Evolutionary conservation across 2,113 vertebrate species (phyloP).

Genomic region (Leptobrachium ailaonicum): DNA sequence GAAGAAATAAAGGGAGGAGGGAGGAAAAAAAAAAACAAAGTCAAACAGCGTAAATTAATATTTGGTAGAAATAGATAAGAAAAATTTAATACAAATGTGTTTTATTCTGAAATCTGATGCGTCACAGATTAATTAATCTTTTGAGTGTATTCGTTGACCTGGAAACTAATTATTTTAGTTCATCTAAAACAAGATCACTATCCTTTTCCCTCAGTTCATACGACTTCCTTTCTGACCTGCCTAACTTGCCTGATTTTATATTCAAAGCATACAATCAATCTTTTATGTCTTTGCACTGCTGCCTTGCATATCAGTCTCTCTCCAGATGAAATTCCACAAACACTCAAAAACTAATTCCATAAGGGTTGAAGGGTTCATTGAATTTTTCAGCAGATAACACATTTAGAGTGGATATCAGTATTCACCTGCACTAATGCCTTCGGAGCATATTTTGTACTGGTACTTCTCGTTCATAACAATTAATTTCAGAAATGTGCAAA

Average conservation of each 20-base stretch:
- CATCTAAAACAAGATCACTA: slow-evolving; percentile 39
- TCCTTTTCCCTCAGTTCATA: slow-evolving; percentile 50
- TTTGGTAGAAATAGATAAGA: slow-evolving; percentile 32
- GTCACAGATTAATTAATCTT: slow-evolving; percentile 44
- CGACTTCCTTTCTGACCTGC: slow-evolving; percentile 45
- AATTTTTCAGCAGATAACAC: slow-evolving; percentile 52
- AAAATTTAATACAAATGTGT: slow-evolving; percentile 6
- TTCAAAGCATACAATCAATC: slow-evolving; percentile 51
- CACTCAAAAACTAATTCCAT: slow-evolving; percentile 58
- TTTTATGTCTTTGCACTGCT: slow-evolving; percentile 49
- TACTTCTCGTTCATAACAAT: slow-evolving; percentile 37
- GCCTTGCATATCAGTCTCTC: slow-evolving; percentile 41
- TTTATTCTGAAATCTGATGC: slow-evolving; percentile 41
- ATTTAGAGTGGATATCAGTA: slow-evolving; percentile 52
- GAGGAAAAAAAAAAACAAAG: not conserved
- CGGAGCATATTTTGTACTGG: slow-evolving; percentile 16
- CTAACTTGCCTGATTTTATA: slow-evolving; percentile 56
- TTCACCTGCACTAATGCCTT: slow-evolving; percentile 44
- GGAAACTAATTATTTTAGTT: slow-evolving; percentile 48
- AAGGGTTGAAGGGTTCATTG: slow-evolving; percentile 52
- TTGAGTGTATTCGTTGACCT: slow-evolving; percentile 51
- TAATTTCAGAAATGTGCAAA: slow-evolving; percentile 7
- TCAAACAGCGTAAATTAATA: slow-evolving; percentile 26
- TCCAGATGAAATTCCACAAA: slow-evolving; percentile 53
- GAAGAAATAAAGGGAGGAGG: too few species aligned